These are phyloP conservation scores for Yoshiicerus persimilis DNA, from an alignment of 1,140 invertebrate genomes.

Conservation along the genomic window DNA sequence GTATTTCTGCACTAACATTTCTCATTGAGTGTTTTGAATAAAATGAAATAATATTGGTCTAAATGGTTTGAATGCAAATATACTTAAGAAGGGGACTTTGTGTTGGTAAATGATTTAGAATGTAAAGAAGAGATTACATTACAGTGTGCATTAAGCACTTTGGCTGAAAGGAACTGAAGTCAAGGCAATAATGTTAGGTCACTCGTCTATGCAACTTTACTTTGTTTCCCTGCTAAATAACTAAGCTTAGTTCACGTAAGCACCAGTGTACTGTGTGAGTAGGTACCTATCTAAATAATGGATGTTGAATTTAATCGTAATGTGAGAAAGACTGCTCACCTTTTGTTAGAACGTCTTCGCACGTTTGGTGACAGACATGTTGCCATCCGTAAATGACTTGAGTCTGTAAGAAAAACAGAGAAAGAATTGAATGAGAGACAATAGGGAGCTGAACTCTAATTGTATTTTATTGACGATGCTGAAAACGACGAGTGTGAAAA, in stretches of 20 bases:
- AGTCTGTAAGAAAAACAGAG: constrained; percentile 33
- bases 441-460: constrained; percentile 28
- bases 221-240: background rate
- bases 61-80: too few species aligned
- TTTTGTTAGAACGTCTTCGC: constrained; percentile 44
- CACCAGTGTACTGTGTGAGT: background rate
- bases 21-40: too few species aligned
- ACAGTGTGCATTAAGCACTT: background rate
- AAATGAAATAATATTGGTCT: too few species aligned
- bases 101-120: background rate
- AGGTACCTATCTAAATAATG: background rate
- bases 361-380: constrained; percentile 48
- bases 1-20: too few species aligned
- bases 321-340: constrained; percentile 34
- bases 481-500: constrained; percentile 32
- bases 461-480: constrained; percentile 44
- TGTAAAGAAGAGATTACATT: background rate
- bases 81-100: too few species aligned
- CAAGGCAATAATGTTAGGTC: background rate
- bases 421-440: constrained; percentile 37
- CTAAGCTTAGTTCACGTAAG: background rate
- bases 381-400: constrained; percentile 50
- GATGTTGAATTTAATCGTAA: constrained; percentile 11
- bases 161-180: background rate
- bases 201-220: background rate